phyloP scores from a whole-genome alignment of 1,140 invertebrate species.

The Anoplolepis gracilipes region DNA sequence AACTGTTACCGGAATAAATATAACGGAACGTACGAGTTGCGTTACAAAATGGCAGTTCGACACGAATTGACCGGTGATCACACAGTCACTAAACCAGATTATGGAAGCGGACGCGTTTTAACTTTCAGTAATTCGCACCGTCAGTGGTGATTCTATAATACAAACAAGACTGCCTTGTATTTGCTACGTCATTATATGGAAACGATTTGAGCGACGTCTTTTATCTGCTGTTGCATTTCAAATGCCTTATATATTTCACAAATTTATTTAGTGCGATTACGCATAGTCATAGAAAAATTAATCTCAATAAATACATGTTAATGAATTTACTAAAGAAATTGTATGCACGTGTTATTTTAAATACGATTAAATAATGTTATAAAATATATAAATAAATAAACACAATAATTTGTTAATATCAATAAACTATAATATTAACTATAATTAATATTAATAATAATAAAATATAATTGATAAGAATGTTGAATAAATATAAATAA shows the following conservation, averaged over 20 bases:
- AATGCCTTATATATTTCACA: neutral
- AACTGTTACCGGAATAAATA: constrained; percentile 1
- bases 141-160: constrained; percentile 40
- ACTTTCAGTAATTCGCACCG: constrained; percentile 53
- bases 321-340: neutral
- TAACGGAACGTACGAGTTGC: neutral
- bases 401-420: neutral
- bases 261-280: neutral
- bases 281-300: neutral
- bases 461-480: too few relatives aligned
- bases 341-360: neutral
- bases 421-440: too few relatives aligned
- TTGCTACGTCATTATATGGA: constrained; percentile 8
- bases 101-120: constrained; percentile 43
- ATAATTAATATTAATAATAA: too few relatives aligned
- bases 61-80: constrained; percentile 22
- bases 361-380: neutral
- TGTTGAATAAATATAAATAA: too few relatives aligned
- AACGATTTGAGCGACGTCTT: neutral
- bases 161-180: constrained; percentile 26
- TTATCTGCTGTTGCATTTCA: neutral
- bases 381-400: too few relatives aligned
- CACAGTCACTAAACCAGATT: constrained; percentile 37
- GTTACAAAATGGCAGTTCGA: constrained; percentile 21
- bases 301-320: neutral